Base-by-base conservation (phyloP, 2,888 invertebrate species). In the Drosophila ustulata region DNA sequence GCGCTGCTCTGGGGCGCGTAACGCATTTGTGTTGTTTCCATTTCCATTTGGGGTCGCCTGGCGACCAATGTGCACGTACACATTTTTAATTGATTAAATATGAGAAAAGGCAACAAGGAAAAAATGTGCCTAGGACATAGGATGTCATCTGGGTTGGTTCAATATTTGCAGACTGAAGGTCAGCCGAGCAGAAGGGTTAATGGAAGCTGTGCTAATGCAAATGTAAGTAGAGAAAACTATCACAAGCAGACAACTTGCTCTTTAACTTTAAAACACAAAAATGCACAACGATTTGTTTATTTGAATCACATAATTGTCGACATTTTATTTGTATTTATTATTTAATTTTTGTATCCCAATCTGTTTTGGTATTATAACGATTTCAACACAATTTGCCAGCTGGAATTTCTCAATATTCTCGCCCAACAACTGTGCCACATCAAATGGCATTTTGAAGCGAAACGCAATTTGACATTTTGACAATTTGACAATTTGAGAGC, bases 61-160 rank as follows among this genome's bases (percentile, higher is more conserved):
- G 43, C 58, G 23, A 52, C 53, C 81, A 81, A 65, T 59, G 55
- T 67, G 82, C 80, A 82, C 76, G 80, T 76, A 81, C 64, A 65
- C 52, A 50, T 66, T 87, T 82, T 80, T 88, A 83, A 83, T 83
- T 83, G 83, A 86, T 88, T 88, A 83, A 83, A 83, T 80, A 69
- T 72, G 72, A 80, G 51, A 39, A 47, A 61, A 46, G 3, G 23
- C 39, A 49, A 23, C 26, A 46, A 34, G 25, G 39, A 37, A 47
- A 25, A 23, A 47, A 47, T 34, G 28, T 61, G 47, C 66, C 66
- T 64, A 66, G 56, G 49, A 59, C 47, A 58, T 50, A 39, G 37
- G 52, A 37, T 68, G 74, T 61, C 52, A 75, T 47, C 66, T 9
- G 18, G 28, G 37, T 26, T 37, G 58, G 32, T 49, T 23, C 6